Conservation (phyloP, 2,113 vertebrate species). For the Bubo bubo region DNA sequence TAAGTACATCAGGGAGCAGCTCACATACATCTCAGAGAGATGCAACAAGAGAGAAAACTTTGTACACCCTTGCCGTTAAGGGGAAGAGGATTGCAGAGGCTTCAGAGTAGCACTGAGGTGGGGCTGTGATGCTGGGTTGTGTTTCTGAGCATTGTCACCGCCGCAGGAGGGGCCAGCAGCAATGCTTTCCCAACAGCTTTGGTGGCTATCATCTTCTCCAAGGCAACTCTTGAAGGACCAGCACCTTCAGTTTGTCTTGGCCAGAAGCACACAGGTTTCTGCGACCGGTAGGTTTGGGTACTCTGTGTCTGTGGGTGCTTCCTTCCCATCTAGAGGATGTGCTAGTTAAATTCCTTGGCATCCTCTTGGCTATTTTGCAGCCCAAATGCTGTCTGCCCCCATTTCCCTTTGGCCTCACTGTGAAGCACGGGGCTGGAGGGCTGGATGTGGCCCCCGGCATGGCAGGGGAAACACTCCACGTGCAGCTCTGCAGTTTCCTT, state of each 20-base stretch:
- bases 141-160: not conserved
- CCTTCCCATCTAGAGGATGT: not conserved
- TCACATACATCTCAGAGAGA: not conserved
- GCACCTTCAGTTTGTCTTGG: not conserved
- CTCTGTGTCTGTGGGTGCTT: not conserved
- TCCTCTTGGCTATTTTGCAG: not conserved
- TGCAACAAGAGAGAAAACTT: not conserved
- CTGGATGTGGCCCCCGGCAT: not conserved
- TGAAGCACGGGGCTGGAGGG: not conserved
- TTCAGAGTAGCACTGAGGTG: not conserved
- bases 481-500: not conserved
- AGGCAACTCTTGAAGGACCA: not conserved
- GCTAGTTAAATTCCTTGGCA: not conserved
- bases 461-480: not conserved
- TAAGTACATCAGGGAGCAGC: not conserved
- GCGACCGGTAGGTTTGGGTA: not conserved
- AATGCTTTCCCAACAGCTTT: not conserved
- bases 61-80: not conserved
- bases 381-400: not conserved
- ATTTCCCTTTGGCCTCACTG: not conserved
- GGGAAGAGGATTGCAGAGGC: not conserved
- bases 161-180: not conserved
- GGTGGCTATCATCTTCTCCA: not conserved
- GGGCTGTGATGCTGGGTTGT: not conserved
- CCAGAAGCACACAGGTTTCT: not conserved